Base-by-base conservation (phyloP, 2,797 vertebrate species). In the Lateolabrax maculatus region DNA sequence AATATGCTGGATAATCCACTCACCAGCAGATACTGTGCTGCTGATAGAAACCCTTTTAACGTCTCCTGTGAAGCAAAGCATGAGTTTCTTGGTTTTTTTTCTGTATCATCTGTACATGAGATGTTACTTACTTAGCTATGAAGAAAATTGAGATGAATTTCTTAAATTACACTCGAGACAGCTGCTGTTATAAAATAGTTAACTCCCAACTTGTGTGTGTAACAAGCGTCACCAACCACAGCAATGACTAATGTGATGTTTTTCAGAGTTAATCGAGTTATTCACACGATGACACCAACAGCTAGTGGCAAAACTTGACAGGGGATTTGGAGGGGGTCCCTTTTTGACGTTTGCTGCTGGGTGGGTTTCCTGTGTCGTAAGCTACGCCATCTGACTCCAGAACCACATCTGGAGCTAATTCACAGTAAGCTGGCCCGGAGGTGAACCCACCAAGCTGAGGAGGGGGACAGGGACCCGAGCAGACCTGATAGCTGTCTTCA, bases 391-490 rank as follows among this genome's bases (percentile, higher is more conserved):
- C 60, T 46, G 60, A 79, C 64, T 80, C 63, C 75, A 81, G 76
- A 77, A 53, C 37, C 83, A 91, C 92, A 94, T 93, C 90, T 94
- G 92, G 80, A 70, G n/a, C 65, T 91, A 83, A 92, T 94, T 93
- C 87, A 85, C 63, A 16, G 66, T 72, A 82, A 88, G 78, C 66
- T 88, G 89, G 84, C 90, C 89, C 49, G 25, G 77, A 85, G 68
- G 75, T 90, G 89, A 93, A 91, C 90, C 69, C 77, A 21, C 49
- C 56, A 46, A 31, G 55, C 65, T 27, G 34, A 75, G 58, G 37
- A 29, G 51, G 6, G 29, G 37, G 15, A 11, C 23, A 3, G 23
- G 51, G 36, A 27, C 9, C 56, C 12, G 18, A 57, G 53, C 27
- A 15, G 13, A 75, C 25, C 39, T 18, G 18, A 37, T 34, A 75